Base-by-base conservation (phyloP, 2,888 invertebrate species). In the Hyposoter dolosus region DNA sequence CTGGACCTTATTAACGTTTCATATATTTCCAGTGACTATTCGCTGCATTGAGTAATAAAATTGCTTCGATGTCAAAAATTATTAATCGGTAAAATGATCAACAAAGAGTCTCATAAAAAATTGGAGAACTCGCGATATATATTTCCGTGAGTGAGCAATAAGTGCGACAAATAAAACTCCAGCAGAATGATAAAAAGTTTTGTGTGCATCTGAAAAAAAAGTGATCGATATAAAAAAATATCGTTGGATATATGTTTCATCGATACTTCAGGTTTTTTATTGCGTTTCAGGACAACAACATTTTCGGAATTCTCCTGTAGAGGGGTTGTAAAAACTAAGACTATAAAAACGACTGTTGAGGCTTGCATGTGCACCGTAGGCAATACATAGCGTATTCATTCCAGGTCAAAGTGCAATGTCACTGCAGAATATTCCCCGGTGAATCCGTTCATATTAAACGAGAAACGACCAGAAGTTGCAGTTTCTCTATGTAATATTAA, bases 401-500 rank as follows among this genome's bases (percentile, higher is more conserved):
- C 75, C 53, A 28, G 78, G 63, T 85, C 72, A 82, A 85, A 84
- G 82, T 56, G 60, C 71, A 79, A 69, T 71, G 84, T 84, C 84
- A 71, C 69, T 66, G 68, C 63, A 35, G 69, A 53, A n/a, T 50
- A 68, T 81, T 74, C 80, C 72, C 71, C 53, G 80, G 72, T 28
- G 74, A 66, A 80, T 76, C 53, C 77, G 65, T 85, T 68, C 66
- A 80, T 80, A 85, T 77, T 83, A 60, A 80, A 85, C 56, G 65
- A 83, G 85, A 43, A 83, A 60, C 71, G 76, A 80, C 80, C 50
- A 72, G 83, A 80, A 85, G 76, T 83, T 72, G 76, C 72, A 80
- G 60, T 45, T 74, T 66, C 76, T 69, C n/a, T 72, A 85, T 85
- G 79, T 66, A 85, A 83, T 81, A 85, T 85, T 85, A 76, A 85